These are phyloP conservation scores for Acrocephalus scirpaceus DNA, from an alignment of 2,797 vertebrate genomes.

Conservation along the genomic window DNA sequence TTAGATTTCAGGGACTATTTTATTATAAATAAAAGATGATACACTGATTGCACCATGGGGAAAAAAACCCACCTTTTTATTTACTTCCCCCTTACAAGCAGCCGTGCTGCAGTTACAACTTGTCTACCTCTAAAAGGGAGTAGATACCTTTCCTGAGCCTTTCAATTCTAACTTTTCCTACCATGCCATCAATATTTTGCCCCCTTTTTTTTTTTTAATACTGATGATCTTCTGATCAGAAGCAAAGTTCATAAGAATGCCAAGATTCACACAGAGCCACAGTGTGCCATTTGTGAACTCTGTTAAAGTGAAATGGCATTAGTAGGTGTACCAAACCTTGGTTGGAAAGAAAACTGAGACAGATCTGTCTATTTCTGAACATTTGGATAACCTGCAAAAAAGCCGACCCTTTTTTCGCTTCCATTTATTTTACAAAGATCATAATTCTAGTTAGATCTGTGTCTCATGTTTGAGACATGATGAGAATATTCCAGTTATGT, in stretches of 20 bases:
- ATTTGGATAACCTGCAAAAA: neutral
- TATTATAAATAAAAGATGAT: neutral
- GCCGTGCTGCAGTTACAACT: neutral
- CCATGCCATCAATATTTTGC: too few relatives aligned
- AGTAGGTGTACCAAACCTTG: neutral
- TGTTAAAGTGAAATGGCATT: neutral
- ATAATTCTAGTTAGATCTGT: neutral
- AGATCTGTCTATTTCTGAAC: neutral
- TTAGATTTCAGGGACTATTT: neutral
- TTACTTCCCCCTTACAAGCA: neutral
- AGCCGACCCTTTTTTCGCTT: neutral
- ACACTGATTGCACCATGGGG: rapidly evolving
- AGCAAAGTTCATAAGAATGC: neutral
- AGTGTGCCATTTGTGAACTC: neutral
- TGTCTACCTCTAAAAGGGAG: neutral
- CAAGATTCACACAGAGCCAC: neutral
- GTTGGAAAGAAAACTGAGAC: neutral
- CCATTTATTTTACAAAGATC: neutral
- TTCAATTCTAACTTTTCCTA: neutral
- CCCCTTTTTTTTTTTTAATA: neutral
- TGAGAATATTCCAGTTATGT: neutral
- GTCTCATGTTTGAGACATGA: neutral
- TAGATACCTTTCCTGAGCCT: neutral
- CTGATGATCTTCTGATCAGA: neutral
- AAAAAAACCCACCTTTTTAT: neutral